These are phyloP conservation scores for Scolopax bukidnonensis DNA, from an alignment of 2,797 vertebrate species.

Conservation along the genomic window DNA sequence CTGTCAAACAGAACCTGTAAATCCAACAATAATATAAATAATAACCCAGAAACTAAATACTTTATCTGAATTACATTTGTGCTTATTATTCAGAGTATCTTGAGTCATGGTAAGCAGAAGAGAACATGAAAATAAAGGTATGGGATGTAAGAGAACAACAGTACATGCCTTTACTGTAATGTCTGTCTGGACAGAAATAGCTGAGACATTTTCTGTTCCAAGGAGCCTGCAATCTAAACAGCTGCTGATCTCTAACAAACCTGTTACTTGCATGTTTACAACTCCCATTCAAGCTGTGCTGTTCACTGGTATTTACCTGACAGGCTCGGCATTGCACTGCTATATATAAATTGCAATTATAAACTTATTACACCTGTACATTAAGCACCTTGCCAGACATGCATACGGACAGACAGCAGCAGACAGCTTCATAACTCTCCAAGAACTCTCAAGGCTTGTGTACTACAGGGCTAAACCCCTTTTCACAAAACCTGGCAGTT, in stretches of 20 bases:
- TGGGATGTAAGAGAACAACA: not conserved
- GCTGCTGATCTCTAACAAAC: not conserved
- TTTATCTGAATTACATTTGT: not conserved
- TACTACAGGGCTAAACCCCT: not conserved
- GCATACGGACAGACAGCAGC: constrained; percentile 1
- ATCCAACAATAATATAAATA: not conserved
- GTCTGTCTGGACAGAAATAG: not conserved
- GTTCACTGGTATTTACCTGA: not conserved
- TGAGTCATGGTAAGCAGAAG: not conserved
- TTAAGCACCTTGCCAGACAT: not conserved
- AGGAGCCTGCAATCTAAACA: not conserved
- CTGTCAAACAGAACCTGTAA: not conserved
- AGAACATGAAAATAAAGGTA: not conserved
- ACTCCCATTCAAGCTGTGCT: not conserved
- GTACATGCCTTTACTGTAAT: not conserved
- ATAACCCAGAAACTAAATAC: not conserved
- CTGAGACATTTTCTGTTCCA: not conserved
- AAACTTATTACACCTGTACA: not conserved
- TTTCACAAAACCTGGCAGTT: constrained; percentile 45
- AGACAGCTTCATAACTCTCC: not conserved
- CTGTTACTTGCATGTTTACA: not conserved
- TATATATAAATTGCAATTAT: not conserved
- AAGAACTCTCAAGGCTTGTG: constrained; percentile 37
- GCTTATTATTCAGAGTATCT: not conserved
- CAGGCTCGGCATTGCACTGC: not conserved